Base-by-base conservation (phyloP, 2,797 vertebrate species). In the Epinephelus coioides region DNA sequence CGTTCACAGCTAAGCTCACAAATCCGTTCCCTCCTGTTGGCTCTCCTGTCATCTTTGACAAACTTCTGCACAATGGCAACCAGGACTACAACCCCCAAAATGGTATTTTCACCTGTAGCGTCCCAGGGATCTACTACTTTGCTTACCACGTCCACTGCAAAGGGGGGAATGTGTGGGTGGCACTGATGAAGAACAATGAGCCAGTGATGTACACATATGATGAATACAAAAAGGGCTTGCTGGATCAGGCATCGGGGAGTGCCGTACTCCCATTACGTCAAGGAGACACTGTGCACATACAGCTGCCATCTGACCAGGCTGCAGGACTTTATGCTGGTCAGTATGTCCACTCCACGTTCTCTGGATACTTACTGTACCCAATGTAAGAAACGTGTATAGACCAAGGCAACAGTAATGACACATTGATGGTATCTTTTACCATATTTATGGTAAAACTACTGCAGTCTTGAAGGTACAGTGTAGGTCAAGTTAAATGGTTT, bases 201-300 rank as follows among this genome's bases (percentile, higher is more conserved):
- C 97, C 98, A 0, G 91, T 99, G 44, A 99, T 99, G 97, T 99
- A 99, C 93, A 99, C 98, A 0, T 99, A 99, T 0, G 98, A 99
- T 0, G 98, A 99, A 89, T 98, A 97, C 93, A 98, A 97, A 88
- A 99, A 99, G 86, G 97, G 97, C 73, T 97, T 96, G 88, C 93
- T 98, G 88, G 98, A 99, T 92, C 98, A 99, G 94, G 98, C 98
- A 1, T 99, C 98, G 0, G 98, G 98, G 53, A 99, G 98, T 0
- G 97, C 97, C 0, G 98, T 99, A 19, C 95, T 99, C 71, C 96
- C 95, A 1, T 93, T 99, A 59, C 92, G 94, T 88, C 94, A 91
- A 0, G 97, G 98, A 77, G 98, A 99, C 94, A 94, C 95, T 49
- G 98, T 99, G 76, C 96, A 98, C 69, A 79, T 99, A 69, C 97